Conservation (phyloP, 2,797 vertebrate species). For the Dipus sagitta region DNA sequence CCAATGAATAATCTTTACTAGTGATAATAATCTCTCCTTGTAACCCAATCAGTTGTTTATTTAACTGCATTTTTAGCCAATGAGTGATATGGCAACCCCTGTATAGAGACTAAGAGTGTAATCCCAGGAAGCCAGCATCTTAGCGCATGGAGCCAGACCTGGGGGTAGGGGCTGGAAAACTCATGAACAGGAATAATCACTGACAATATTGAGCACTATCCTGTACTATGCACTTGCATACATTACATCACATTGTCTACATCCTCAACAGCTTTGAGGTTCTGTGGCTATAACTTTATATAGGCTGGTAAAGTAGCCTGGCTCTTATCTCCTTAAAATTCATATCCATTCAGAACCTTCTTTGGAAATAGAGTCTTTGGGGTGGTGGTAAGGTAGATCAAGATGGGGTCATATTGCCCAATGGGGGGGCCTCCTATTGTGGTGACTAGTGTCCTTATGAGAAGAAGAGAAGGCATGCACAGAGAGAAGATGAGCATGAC, state of each 20-base stretch:
- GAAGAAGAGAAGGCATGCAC: background rate
- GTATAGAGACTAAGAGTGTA: background rate
- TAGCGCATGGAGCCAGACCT: background rate
- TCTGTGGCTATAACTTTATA: no score
- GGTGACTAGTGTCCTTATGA: rapidly evolving
- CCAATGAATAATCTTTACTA: no score
- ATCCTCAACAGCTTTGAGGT: rapidly evolving
- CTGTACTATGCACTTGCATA: rapidly evolving
- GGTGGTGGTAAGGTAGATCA: background rate
- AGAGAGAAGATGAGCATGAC: rapidly evolving
- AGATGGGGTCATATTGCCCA: rapidly evolving
- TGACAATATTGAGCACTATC: background rate
- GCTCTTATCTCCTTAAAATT: rapidly evolving
- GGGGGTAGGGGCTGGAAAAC: background rate
- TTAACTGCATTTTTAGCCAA: background rate
- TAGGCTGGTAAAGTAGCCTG: rapidly evolving
- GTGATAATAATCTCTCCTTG: rapidly evolving
- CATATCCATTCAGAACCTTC: background rate
- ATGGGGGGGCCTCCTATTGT: rapidly evolving
- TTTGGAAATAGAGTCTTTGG: background rate
- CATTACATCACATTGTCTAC: rapidly evolving
- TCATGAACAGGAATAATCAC: background rate
- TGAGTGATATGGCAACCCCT: background rate
- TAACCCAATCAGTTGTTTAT: background rate
- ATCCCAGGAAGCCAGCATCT: no score